phyloP scores from a whole-genome alignment of 2,797 vertebrate species.

The Clarias laeviceps region DNA sequence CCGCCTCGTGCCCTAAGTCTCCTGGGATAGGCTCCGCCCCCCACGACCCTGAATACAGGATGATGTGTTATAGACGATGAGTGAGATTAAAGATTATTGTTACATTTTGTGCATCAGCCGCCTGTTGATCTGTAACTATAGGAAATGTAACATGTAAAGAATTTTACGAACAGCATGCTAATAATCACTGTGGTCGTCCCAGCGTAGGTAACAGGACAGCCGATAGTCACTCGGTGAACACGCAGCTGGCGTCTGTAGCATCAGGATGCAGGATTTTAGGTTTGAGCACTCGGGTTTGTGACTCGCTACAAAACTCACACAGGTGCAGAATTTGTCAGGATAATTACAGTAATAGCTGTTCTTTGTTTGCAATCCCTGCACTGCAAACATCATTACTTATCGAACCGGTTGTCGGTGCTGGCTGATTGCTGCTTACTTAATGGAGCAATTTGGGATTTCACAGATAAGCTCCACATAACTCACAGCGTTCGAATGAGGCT shows the following conservation, averaged over 20 bases:
- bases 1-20: too few relatives aligned
- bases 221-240: neutral
- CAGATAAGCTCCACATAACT: neutral
- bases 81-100: neutral
- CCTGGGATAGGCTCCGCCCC: too few relatives aligned
- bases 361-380: constrained; percentile 23
- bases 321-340: constrained; percentile 6
- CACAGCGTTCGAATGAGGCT: neutral
- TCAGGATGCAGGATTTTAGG: neutral
- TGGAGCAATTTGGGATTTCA: constrained; percentile 29
- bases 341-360: constrained; percentile 17
- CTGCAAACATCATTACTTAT: constrained; percentile 33
- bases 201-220: neutral
- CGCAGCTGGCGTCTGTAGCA: neutral
- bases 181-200: neutral
- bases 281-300: neutral
- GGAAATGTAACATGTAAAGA: too few relatives aligned
- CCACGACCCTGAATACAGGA: too few relatives aligned
- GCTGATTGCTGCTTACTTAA: constrained; percentile 24
- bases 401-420: constrained; percentile 3
- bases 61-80: too few relatives aligned
- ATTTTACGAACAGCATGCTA: neutral
- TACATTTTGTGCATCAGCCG: neutral
- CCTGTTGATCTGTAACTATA: too few relatives aligned
- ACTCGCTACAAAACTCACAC: neutral